These are phyloP conservation scores for Dusona sp. DNA, from an alignment of 2,888 invertebrate species.

Conservation along the genomic window DNA sequence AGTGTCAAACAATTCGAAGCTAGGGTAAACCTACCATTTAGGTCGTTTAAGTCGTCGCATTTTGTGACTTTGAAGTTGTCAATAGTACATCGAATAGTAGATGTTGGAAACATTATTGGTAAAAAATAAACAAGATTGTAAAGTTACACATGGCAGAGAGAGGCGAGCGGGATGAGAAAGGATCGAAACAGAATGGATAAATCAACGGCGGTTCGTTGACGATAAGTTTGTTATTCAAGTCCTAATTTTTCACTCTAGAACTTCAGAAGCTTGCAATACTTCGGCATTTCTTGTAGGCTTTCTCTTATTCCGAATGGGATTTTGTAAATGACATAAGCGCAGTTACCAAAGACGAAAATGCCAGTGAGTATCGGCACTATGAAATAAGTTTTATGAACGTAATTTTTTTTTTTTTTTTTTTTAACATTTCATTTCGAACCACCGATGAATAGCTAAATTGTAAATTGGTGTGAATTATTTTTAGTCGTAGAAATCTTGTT, in stretches of 20 bases:
- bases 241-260: neutral
- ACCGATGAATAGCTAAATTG: neutral
- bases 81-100: neutral
- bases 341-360: slow-evolving; percentile 74
- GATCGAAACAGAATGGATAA: slow-evolving; percentile 18
- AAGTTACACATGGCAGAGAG: slow-evolving; percentile 14
- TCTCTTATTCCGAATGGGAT: slow-evolving; percentile 72
- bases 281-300: slow-evolving; percentile 67
- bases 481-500: slow-evolving; percentile 81
- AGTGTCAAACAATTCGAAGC: neutral
- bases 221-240: neutral
- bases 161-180: neutral
- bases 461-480: slow-evolving; percentile 34
- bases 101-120: neutral
- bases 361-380: slow-evolving; percentile 64
- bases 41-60: too few species aligned
- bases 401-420: neutral
- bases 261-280: neutral
- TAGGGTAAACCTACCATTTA: too few species aligned
- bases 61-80: neutral
- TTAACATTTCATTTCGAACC: neutral
- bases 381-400: neutral
- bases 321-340: slow-evolving; percentile 74
- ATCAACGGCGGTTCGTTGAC: slow-evolving; percentile 36
- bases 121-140: slow-evolving; percentile 2